Evolutionary conservation across 2,888 invertebrate genomes (phyloP).

Genomic region (Metalampra italica): DNA sequence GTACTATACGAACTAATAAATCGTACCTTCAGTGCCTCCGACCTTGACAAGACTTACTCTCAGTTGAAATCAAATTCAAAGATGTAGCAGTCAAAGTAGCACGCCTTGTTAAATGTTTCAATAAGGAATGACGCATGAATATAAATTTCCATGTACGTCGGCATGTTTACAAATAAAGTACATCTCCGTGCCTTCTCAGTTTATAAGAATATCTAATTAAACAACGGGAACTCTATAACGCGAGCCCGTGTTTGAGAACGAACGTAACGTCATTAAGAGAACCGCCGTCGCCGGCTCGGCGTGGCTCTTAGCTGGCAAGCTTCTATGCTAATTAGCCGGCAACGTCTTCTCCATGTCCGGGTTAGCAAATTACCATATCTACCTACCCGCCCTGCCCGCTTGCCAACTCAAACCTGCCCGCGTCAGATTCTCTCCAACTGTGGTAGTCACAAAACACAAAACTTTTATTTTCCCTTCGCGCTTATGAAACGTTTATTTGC

Average conservation of each 20-base stretch:
- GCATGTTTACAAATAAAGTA: no score
- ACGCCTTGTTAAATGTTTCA: no score
- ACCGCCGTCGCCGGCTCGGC: constrained; percentile 12
- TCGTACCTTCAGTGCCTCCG: no score
- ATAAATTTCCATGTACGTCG: no score
- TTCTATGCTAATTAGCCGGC: constrained; percentile 30
- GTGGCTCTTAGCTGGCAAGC: constrained; percentile 15
- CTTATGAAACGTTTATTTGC: constrained; percentile 33
- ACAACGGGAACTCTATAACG: background rate
- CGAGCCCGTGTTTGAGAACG: constrained; percentile 10
- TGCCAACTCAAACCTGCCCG: constrained; percentile 21
- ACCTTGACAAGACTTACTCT: no score
- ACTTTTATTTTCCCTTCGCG: constrained; percentile 16
- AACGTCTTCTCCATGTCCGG: constrained; percentile 21
- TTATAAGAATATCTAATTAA: constrained; percentile 8
- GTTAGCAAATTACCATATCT: constrained; percentile 36
- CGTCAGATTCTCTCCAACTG: constrained; percentile 13
- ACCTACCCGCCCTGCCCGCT: constrained; percentile 22
- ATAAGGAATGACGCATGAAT: no score
- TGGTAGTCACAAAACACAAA: constrained; percentile 20
- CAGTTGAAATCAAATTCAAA: no score
- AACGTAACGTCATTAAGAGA: constrained; percentile 26
- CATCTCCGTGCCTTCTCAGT: background rate
- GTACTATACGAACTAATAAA: no score
- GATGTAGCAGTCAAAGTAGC: background rate